phyloP scores from a whole-genome alignment of 2,113 vertebrate species.

The Anas platyrhynchos region DNA sequence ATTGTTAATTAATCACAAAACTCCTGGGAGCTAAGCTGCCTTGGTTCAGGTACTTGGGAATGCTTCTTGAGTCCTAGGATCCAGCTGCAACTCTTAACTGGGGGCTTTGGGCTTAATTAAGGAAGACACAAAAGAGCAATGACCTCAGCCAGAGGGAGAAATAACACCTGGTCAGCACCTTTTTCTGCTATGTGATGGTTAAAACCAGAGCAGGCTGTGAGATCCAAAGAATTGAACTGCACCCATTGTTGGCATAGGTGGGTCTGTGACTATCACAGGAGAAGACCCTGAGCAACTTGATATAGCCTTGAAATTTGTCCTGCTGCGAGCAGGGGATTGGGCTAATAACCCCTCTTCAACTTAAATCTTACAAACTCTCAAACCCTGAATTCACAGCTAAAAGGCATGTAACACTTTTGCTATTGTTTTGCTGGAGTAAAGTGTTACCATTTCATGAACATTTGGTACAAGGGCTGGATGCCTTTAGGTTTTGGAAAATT shows the following conservation, averaged over 20 bases:
- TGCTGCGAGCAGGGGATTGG: neutral
- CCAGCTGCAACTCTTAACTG: neutral
- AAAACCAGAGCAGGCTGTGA: neutral
- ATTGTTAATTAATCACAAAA: neutral
- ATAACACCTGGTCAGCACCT: neutral
- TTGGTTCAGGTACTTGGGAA: neutral
- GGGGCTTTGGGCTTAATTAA: neutral
- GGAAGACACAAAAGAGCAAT: neutral
- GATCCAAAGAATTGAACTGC: neutral
- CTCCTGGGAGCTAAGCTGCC: neutral
- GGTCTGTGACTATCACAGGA: neutral
- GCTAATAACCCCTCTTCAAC: neutral
- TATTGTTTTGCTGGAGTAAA: neutral
- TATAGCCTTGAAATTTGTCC: neutral
- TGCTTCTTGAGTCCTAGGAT: neutral
- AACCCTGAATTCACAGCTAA: neutral
- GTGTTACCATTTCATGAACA: neutral
- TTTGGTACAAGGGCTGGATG: neutral
- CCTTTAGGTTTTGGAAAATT: neutral
- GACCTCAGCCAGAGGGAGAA: neutral
- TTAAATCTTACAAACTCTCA: neutral
- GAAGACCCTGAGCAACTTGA: neutral
- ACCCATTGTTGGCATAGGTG: accelerated
- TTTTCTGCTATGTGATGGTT: neutral
- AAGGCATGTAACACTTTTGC: neutral